A percentile compares a stretch with the other conserved stretches of the same genome.
Evolutionary conservation across 2,797 vertebrate genomes (phyloP).

Genomic region (Chaetodon trifasciatus): DNA sequence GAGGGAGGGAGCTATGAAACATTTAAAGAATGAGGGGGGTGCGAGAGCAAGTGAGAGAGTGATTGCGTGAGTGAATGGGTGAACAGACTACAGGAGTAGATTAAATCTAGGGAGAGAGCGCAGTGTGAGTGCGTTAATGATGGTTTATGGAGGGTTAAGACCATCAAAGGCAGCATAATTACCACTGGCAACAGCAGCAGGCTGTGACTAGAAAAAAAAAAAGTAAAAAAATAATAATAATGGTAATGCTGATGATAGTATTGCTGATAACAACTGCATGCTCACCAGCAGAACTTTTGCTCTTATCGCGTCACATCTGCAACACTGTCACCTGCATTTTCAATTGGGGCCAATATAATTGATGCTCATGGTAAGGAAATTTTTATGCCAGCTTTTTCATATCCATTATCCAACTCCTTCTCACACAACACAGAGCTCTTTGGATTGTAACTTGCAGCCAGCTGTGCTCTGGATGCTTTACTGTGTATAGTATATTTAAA

Average conservation of each 20-base stretch:
- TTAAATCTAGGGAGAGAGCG: constrained; percentile 38
- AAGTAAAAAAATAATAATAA: constrained; percentile 29
- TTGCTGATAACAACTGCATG: constrained; percentile 47
- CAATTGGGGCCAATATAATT: constrained; percentile 7
- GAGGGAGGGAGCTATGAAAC: constrained; percentile 43
- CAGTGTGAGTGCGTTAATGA: constrained; percentile 64
- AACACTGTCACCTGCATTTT: constrained; percentile 1
- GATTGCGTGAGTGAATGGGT: constrained; percentile 35
- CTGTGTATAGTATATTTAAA: not conserved
- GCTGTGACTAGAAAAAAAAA: constrained; percentile 19
- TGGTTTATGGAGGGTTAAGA: constrained; percentile 62
- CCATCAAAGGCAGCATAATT: constrained; percentile 77
- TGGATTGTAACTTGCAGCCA: not conserved
- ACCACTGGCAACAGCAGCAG: constrained; percentile 59
- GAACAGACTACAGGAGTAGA: constrained; percentile 30
- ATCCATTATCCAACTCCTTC: constrained; percentile 6
- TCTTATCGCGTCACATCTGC: constrained; percentile 35
- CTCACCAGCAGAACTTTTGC: constrained; percentile 21
- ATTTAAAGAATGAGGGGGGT: constrained; percentile 40
- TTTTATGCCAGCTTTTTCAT: constrained; percentile 22
- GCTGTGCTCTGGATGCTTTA: not conserved
- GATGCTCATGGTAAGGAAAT: constrained; percentile 23
- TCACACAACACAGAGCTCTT: not conserved
- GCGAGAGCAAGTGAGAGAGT: constrained; percentile 4
- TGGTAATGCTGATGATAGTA: constrained; percentile 59